phyloP scores from a whole-genome alignment of 2,113 vertebrate genomes.

The Pelmatolapia mariae region DNA sequence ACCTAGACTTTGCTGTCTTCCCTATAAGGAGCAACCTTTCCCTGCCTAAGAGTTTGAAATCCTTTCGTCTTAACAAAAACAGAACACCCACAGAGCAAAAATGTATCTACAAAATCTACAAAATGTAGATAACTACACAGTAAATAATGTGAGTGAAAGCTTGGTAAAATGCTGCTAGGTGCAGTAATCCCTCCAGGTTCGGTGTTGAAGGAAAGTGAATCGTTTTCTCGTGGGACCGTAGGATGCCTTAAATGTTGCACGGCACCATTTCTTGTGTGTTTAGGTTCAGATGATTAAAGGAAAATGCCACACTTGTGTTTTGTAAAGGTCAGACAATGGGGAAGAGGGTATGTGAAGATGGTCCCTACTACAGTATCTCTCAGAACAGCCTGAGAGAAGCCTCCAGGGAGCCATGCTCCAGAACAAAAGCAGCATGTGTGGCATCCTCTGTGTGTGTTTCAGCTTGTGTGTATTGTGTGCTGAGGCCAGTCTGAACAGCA shows the following conservation, averaged over 20 bases:
- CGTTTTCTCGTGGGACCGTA: background rate
- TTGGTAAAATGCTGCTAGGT: background rate
- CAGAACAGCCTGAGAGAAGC: constrained; percentile 39
- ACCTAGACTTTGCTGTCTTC: background rate
- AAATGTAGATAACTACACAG: background rate
- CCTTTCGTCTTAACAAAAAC: background rate
- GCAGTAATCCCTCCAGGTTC: background rate
- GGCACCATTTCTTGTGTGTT: constrained; percentile 21
- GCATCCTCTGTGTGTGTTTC: background rate
- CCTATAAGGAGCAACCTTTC: background rate
- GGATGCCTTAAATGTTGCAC: constrained; percentile 13
- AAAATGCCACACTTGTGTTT: constrained; percentile 59
- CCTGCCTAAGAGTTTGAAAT: background rate
- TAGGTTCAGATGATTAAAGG: constrained; percentile 49
- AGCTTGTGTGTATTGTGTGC: background rate
- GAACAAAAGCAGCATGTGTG: constrained; percentile 49
- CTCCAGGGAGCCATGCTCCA: constrained; percentile 12
- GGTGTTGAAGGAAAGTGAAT: background rate
- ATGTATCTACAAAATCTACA: background rate
- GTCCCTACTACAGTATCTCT: constrained; percentile 41
- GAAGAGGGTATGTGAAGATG: constrained; percentile 8
- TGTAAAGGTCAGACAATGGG: constrained; percentile 56
- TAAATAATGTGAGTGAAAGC: background rate
- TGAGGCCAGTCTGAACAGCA: background rate
- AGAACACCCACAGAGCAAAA: background rate